These are phyloP conservation scores for Disparrhopalites patrizii DNA, from an alignment of 2,888 invertebrate genomes.

Conservation along the genomic window DNA sequence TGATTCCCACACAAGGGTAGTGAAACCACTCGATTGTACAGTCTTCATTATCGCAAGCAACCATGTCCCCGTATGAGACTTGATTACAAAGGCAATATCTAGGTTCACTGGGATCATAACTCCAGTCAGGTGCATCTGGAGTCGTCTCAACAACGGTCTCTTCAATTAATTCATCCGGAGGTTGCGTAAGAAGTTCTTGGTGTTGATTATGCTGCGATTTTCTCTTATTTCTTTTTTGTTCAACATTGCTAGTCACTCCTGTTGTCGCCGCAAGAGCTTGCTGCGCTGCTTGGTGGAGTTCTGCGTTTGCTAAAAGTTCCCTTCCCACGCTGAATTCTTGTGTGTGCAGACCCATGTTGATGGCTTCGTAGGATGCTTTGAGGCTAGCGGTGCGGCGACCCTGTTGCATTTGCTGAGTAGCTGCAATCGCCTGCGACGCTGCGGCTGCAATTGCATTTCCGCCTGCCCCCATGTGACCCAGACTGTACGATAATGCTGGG, in stretches of 20 bases:
- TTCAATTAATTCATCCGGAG: constrained; percentile 55
- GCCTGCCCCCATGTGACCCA: constrained; percentile 81
- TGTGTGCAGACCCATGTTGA: constrained; percentile 56
- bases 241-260: constrained; percentile 35
- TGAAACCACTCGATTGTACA: constrained; percentile 99
- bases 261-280: constrained; percentile 65
- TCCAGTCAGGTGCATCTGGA: constrained; percentile 59
- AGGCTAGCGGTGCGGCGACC: constrained; percentile 88
- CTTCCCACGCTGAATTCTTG: constrained; percentile 67
- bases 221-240: constrained; percentile 45
- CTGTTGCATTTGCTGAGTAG: constrained; percentile 92
- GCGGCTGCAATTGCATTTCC: constrained; percentile 87
- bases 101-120: constrained; percentile 93
- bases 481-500: constrained; percentile 50
- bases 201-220: constrained; percentile 48
- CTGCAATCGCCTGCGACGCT: constrained; percentile 92
- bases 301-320: constrained; percentile 58
- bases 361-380: constrained; percentile 85
- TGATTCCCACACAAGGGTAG: constrained; percentile 94
- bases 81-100: constrained; percentile 95
- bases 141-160: constrained; percentile 58
- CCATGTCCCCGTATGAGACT: constrained; percentile 97
- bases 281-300: constrained; percentile 61
- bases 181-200: constrained; percentile 39
- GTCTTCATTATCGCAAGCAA: constrained; percentile 97